Evolutionary conservation across 1,140 invertebrate species (phyloP), one percentile per base, ranked within the genome.

Genomic region (Zaprionus africanus): DNA sequence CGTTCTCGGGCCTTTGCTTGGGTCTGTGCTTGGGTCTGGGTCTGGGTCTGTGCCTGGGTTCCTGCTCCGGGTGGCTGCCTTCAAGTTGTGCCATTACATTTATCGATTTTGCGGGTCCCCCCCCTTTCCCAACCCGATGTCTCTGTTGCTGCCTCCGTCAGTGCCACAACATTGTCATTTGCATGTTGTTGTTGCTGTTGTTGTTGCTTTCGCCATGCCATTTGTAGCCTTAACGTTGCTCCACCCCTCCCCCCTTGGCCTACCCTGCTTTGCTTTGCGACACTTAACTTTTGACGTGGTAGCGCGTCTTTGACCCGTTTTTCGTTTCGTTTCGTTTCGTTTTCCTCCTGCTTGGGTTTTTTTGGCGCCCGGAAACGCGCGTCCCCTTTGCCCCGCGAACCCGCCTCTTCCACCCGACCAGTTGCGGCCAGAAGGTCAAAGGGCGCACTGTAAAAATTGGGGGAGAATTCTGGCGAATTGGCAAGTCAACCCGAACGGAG

Each of bases 221-320:
- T 62, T 77, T 78, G 63, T 68, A 75, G 67, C 72, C 73, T 60
- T 76, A 58, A 31, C 72, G 51, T 49, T 76, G 71, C 76, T 22
- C 11, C 19, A 9, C 19, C 53, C 13, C 15, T 11, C 11, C 69
- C 19, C 7, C 7, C 19, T 12, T 74, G 31, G 4, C 17, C 19
- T 65, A 58, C 62, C 70, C 72, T 79, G 67, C 84, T 83, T 75
- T 87, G 78, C 74, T 83, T 82, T 81, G 78, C 70, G 84, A 88
- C 84, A 88, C 84, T 88, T 84, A 87, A 88, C 81, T 77, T 88
- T 88, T 83, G 73, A 76, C 82, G 78, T 78, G 49, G 61, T 74
- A 74, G 76, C 79, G 79, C 79, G 76, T 86, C 82, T 86, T 86
- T 82, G 79, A 82, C 77, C 83, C 73, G 76, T 82, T 83, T 82